Percentiles rank a stretch among this genome's conserved stretches.
phyloP scores from a whole-genome alignment of 2,113 vertebrate genomes.

The Nesoenas mayeri region DNA sequence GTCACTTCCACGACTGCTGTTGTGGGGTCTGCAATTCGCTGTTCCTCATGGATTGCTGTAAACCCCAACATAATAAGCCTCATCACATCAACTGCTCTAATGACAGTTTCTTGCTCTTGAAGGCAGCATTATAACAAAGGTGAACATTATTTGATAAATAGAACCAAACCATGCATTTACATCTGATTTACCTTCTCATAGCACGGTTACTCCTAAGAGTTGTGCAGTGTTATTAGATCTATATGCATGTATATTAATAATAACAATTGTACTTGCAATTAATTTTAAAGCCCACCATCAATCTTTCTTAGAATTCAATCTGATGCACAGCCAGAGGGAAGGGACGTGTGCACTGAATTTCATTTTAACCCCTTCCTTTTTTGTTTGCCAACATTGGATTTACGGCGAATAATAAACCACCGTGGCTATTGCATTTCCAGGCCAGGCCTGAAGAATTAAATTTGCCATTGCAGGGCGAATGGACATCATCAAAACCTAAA shows the following conservation, averaged over 20 bases:
- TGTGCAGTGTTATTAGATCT: neutral
- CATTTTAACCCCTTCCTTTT: conserved; percentile 24
- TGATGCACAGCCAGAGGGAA: conserved; percentile 44
- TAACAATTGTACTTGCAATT: conserved; percentile 61
- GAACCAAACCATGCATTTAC: neutral
- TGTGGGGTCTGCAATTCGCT: neutral
- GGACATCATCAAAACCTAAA: conserved; percentile 7
- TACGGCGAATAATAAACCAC: neutral
- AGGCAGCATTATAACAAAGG: neutral
- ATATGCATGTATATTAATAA: conserved; percentile 46
- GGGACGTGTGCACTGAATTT: neutral
- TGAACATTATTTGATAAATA: conserved; percentile 7
- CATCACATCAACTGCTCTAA: neutral
- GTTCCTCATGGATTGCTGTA: neutral
- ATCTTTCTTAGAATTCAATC: conserved; percentile 59
- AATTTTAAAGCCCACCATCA: conserved; percentile 65
- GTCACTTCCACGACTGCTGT: neutral
- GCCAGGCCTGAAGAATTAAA: neutral
- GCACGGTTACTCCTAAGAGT: neutral
- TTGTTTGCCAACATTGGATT: neutral
- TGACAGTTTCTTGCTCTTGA: neutral
- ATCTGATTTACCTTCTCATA: neutral
- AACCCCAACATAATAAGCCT: neutral
- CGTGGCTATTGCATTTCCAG: rapidly evolving
- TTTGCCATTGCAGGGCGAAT: neutral